Percentiles rank a stretch among this genome's conserved stretches.
phyloP scores from a whole-genome alignment of 1,140 invertebrate genomes.

The Hirudo medicinalis region DNA sequence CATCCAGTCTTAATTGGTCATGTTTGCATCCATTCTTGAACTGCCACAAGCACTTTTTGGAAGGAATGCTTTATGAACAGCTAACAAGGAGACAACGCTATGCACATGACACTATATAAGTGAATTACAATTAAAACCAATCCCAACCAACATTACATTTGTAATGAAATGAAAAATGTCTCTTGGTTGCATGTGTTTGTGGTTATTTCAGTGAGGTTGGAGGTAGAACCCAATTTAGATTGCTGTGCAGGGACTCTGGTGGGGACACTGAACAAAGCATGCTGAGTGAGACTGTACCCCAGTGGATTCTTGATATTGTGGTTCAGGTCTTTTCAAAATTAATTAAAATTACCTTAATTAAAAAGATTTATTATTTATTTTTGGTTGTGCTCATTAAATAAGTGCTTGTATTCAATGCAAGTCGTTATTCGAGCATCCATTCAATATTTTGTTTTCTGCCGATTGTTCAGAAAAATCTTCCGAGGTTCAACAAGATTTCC shows the following conservation, averaged over 20 bases:
- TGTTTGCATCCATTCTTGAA: neutral
- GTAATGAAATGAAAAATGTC: too few species aligned
- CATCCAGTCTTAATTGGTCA: too few species aligned
- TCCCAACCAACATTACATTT: too few species aligned
- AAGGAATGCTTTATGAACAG: too few species aligned
- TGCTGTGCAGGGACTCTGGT: conserved; percentile 78
- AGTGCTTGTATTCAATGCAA: neutral
- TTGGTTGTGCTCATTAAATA: neutral
- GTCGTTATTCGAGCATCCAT: neutral
- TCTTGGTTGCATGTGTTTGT: neutral
- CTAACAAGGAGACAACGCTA: neutral
- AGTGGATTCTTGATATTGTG: conserved; percentile 88
- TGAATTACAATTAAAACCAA: neutral
- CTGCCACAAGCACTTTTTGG: neutral
- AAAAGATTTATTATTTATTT: neutral
- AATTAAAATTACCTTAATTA: neutral
- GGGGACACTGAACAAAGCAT: conserved; percentile 87
- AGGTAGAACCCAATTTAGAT: conserved; percentile 74
- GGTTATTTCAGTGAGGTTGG: conserved; percentile 65
- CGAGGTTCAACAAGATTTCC: conserved; percentile 16
- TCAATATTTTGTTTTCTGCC: conserved; percentile 1
- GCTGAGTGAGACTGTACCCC: conserved; percentile 83
- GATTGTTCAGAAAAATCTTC: conserved; percentile 11
- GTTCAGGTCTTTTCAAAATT: conserved; percentile 50
- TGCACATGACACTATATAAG: neutral